These are phyloP conservation scores for Eufriesea mexicana DNA, from an alignment of 1,140 invertebrate genomes.

Conservation along the genomic window DNA sequence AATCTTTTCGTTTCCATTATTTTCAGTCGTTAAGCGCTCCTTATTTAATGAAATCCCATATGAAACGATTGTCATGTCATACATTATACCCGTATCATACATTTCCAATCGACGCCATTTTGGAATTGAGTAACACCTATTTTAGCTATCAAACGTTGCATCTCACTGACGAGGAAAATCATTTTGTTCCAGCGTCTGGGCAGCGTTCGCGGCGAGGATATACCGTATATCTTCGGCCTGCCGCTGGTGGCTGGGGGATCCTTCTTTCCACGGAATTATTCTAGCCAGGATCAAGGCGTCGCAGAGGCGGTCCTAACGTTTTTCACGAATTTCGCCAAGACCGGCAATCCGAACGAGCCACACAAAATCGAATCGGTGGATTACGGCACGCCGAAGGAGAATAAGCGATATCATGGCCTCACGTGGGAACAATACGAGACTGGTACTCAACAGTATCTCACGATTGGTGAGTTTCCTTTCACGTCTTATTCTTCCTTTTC, in stretches of 20 bases:
- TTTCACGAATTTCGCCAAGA: conserved; percentile 89
- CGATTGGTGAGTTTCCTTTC: conserved; percentile 84
- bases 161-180: neutral
- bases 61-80: no score
- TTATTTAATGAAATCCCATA: no score
- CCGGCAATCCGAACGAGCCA: conserved; percentile 87
- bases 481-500: neutral
- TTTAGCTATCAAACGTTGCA: neutral
- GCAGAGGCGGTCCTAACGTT: conserved; percentile 89
- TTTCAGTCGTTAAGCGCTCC: no score
- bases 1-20: no score
- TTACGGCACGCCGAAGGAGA: conserved; percentile 84
- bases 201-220: conserved; percentile 92
- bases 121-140: neutral
- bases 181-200: conserved; percentile 86
- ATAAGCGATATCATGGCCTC: conserved; percentile 84
- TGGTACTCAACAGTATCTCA: conserved; percentile 89
- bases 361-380: conserved; percentile 82
- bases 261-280: conserved; percentile 88
- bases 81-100: no score
- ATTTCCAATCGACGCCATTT: neutral
- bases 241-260: conserved; percentile 89
- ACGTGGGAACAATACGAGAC: conserved; percentile 89
- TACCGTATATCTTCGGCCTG: conserved; percentile 93
- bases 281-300: conserved; percentile 88